Evolutionary conservation across 1,140 invertebrate genomes (phyloP).

Genomic region (Paralvinella palmiformis): DNA sequence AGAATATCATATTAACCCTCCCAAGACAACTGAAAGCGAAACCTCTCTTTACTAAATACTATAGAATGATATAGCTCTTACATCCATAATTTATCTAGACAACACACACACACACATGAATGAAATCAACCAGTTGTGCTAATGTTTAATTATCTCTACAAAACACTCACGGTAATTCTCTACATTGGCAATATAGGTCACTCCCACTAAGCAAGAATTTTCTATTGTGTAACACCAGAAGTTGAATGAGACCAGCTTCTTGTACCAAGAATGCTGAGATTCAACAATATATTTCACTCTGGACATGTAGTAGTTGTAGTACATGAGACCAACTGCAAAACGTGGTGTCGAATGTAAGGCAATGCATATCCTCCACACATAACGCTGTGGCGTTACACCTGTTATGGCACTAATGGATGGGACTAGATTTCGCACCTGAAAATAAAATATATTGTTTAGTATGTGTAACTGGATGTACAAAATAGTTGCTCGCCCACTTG

Average conservation of each 20-base stretch:
- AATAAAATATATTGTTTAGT: neutral
- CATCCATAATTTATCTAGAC: too few relatives aligned
- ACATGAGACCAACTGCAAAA: constrained; percentile 48
- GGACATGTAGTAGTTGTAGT: constrained; percentile 17
- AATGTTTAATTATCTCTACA: too few relatives aligned
- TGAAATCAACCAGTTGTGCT: too few relatives aligned
- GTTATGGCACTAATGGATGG: constrained; percentile 89
- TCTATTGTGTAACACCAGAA: constrained; percentile 81
- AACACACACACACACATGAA: too few relatives aligned
- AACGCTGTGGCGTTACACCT: constrained; percentile 79
- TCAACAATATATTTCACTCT: neutral
- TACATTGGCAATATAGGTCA: constrained; percentile 86
- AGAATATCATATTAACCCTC: too few relatives aligned
- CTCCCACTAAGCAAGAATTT: constrained; percentile 73
- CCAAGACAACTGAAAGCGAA: too few relatives aligned
- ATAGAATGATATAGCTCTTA: too few relatives aligned
- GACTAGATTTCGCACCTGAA: constrained; percentile 80
- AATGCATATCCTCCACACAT: constrained; percentile 80
- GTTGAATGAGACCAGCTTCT: constrained; percentile 63
- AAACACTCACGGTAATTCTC: constrained; percentile 85
- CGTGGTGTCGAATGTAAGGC: constrained; percentile 81
- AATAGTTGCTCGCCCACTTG: neutral
- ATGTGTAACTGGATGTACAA: too few relatives aligned
- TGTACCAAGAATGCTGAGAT: constrained; percentile 44
- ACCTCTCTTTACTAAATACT: too few relatives aligned